A percentile compares a stretch with the other conserved stretches of the same genome.
Evolutionary conservation across 2,113 vertebrate species (phyloP).

Genomic region (Macquaria ambigua): DNA sequence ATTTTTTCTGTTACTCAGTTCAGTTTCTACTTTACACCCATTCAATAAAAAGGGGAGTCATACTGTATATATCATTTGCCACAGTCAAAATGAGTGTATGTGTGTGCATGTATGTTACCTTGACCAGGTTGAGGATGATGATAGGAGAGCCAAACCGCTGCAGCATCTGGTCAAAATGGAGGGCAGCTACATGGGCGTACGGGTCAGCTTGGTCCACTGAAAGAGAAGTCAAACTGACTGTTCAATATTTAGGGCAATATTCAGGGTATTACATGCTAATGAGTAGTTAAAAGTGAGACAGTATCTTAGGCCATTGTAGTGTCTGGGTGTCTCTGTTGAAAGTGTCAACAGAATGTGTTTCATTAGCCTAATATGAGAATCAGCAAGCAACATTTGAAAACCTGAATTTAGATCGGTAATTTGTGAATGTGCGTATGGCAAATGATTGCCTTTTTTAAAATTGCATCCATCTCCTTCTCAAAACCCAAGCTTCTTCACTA

Average conservation of each 20-base stretch:
- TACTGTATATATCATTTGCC: background rate
- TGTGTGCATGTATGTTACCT: conserved; percentile 83
- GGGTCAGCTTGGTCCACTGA: conserved; percentile 99
- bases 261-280: background rate
- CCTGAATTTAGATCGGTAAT: background rate
- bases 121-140: conserved; percentile 98
- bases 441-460: background rate
- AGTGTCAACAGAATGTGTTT: background rate
- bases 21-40: background rate
- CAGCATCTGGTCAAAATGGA: conserved; percentile 99
- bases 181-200: conserved; percentile 92
- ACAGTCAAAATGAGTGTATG: background rate
- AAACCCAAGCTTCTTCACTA: background rate
- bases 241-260: background rate
- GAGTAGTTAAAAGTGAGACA: background rate
- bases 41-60: background rate
- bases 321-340: background rate
- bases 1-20: background rate
- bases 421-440: no score
- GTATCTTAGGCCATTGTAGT: background rate
- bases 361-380: background rate
- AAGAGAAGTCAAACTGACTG: conserved; percentile 23
- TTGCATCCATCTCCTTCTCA: background rate
- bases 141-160: conserved; percentile 98
- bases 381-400: background rate